These are phyloP conservation scores for Hippoglossus stenolepis DNA, from an alignment of 2,113 vertebrate species.

Conservation along the genomic window DNA sequence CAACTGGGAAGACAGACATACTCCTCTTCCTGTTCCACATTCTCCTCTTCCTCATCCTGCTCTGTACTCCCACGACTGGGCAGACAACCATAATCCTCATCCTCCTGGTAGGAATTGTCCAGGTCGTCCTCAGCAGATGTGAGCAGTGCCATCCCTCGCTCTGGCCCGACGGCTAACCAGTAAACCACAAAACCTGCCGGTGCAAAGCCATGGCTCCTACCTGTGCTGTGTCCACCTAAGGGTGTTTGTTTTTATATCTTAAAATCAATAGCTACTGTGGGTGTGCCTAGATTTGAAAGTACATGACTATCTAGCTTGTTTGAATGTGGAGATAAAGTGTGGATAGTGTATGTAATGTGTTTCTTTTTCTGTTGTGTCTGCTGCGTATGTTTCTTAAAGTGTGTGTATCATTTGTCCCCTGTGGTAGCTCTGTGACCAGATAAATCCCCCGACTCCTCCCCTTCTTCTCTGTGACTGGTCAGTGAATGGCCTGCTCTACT, in stretches of 20 bases:
- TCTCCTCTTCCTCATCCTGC: constrained; percentile 43
- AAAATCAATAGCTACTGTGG: constrained; percentile 13
- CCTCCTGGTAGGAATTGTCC: constrained; percentile 34
- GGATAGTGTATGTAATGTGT: neutral
- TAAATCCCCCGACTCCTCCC: constrained; percentile 63
- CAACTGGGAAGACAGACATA: constrained; percentile 38
- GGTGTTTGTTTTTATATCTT: constrained; percentile 19
- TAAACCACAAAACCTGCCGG: constrained; percentile 22
- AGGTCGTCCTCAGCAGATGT: constrained; percentile 38
- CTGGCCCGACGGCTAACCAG: constrained; percentile 15
- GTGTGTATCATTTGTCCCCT: constrained; percentile 54
- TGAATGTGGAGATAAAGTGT: neutral
- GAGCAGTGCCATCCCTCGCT: constrained; percentile 62
- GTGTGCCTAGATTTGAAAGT: constrained; percentile 6
- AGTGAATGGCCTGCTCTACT: constrained; percentile 48
- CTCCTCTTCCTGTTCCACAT: constrained; percentile 40
- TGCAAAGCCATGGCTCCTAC: constrained; percentile 44
- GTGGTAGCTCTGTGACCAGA: constrained; percentile 14
- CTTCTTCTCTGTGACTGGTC: constrained; percentile 49
- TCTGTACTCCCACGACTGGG: constrained; percentile 34
- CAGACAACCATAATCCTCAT: constrained; percentile 50
- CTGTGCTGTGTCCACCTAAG: constrained; percentile 7
- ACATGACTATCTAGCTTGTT: neutral
- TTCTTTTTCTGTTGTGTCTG: constrained; percentile 9
- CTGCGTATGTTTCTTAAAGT: constrained; percentile 19